A percentile compares a stretch with the other conserved stretches of the same genome.
These are phyloP conservation scores for Drosophila neotestacea DNA, from an alignment of 2,888 invertebrate genomes.

Conservation along the genomic window DNA sequence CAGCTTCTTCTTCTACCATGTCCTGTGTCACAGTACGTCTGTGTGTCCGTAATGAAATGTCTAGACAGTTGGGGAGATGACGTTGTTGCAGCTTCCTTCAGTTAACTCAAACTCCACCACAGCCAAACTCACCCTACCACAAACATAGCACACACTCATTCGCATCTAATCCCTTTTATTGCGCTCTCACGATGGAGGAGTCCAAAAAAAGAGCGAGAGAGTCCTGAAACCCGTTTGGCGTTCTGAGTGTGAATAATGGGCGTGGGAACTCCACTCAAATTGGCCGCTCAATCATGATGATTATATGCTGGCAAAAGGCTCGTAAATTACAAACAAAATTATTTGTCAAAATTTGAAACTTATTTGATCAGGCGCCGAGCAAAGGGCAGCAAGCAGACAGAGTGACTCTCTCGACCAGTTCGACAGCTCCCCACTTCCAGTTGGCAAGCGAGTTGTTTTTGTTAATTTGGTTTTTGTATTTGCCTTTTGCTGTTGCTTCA, in stretches of 20 bases:
- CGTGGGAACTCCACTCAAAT: conserved; percentile 48
- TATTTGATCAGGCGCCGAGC: conserved; percentile 84
- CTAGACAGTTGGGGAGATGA: conserved; percentile 71
- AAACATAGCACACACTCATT: conserved; percentile 26
- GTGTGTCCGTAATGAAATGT: conserved; percentile 74
- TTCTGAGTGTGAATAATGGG: conserved; percentile 48
- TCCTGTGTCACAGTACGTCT: conserved; percentile 42
- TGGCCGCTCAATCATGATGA: conserved; percentile 68
- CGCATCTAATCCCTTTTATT: conserved; percentile 75
- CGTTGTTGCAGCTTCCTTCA: conserved; percentile 70
- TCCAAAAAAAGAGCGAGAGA: conserved; percentile 25
- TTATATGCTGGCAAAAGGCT: conserved; percentile 32
- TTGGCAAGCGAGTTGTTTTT: conserved; percentile 43
- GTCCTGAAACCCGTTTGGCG: conserved; percentile 45
- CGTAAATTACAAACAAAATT: conserved; percentile 82
- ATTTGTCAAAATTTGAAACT: conserved; percentile 86
- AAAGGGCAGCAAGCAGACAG: conserved; percentile 55
- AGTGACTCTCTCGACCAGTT: neutral
- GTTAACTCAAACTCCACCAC: conserved; percentile 31
- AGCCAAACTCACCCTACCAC: conserved; percentile 6
- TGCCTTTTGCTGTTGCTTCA: conserved; percentile 27
- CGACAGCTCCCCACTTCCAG: conserved; percentile 24
- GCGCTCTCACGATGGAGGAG: conserved; percentile 51
- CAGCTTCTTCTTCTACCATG: conserved; percentile 21
- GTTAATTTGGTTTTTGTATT: conserved; percentile 48